Conservation (phyloP, 2,888 invertebrate species). For the Synanthedon formicaeformis region DNA sequence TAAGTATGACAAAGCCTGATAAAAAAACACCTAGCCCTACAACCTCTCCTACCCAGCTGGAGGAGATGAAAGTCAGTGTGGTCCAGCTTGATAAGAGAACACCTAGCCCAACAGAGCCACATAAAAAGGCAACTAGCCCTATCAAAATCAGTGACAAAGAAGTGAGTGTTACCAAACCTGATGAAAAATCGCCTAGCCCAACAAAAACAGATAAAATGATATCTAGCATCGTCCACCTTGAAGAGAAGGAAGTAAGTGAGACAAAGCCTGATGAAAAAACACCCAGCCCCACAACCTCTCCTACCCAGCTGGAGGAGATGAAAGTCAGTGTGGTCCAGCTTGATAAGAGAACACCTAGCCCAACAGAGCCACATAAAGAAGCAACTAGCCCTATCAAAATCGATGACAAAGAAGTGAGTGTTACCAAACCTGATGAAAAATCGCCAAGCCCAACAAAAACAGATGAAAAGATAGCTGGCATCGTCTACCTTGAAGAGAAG, state of each 20-base stretch:
- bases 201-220: too few species aligned
- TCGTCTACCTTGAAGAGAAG: not conserved
- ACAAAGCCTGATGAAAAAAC: too few species aligned
- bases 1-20: too few species aligned
- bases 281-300: not conserved
- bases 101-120: not conserved
- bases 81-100: conserved; percentile 2
- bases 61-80: not conserved
- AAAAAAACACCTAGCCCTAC: not conserved
- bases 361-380: not conserved
- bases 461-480: conserved; percentile 4
- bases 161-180: not conserved
- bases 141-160: conserved; percentile 5
- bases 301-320: not conserved
- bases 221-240: too few species aligned
- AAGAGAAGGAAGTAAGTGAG: too few species aligned
- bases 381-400: conserved; percentile 2
- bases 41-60: not conserved
- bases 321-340: conserved; percentile 2
- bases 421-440: conserved; percentile 1
- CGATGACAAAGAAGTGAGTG: conserved; percentile 2
- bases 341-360: not conserved
- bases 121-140: not conserved
- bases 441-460: conserved; percentile 4
- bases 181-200: conserved; percentile 3